Base-by-base conservation (phyloP, 2,113 vertebrate genomes). In the Balaenoptera acutorostrata region DNA sequence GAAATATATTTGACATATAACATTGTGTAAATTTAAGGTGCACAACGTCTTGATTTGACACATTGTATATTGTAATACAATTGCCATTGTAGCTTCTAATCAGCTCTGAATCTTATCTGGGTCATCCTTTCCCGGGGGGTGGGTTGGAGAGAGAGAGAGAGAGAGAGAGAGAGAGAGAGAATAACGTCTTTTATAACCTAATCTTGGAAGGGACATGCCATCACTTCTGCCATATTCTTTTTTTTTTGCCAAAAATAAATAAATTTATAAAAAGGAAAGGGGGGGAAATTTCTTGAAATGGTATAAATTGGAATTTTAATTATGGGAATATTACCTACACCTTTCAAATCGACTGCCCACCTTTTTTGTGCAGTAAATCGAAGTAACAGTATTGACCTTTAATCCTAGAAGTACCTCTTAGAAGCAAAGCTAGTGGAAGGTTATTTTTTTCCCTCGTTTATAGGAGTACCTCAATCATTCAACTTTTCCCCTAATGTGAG, bases 131-230 rank as follows among this genome's bases (percentile, higher is more conserved):
- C 21, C 46, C 13, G n/a, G 78, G 4, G 10, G n/a, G n/a, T 33
- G 5, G 10, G 41, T n/a, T 55, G 52, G 41, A 23, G 49, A 25
- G 3, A 59, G 59, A 46, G 27, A 82, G 2, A 3, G 21, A 6
- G 44, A 57, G 17, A n/a, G n/a, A n/a, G 41, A 23, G 49, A 25
- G 3, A 59, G 59, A 46, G 27, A 82, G 2, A 3, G 21, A 6
- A 36, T 55, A 89, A 27, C 49, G 6, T 77, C 23, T 86, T 92
- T 84, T 80, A 86, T 80, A 83, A 74, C 33, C 57, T 95, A 72
- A 52, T 63, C 55, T 77, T 63, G 13, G 23, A 86, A 82, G 55
- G 52, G 61, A 49, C 0, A 11, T 81, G 8, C 33, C 33, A 74
- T 93, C 27, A 46, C 36, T 96, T 94, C 49, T 92, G 39, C 52